Evolutionary conservation across 2,888 invertebrate species (phyloP).

Genomic region (Stenolophus ochropezus): DNA sequence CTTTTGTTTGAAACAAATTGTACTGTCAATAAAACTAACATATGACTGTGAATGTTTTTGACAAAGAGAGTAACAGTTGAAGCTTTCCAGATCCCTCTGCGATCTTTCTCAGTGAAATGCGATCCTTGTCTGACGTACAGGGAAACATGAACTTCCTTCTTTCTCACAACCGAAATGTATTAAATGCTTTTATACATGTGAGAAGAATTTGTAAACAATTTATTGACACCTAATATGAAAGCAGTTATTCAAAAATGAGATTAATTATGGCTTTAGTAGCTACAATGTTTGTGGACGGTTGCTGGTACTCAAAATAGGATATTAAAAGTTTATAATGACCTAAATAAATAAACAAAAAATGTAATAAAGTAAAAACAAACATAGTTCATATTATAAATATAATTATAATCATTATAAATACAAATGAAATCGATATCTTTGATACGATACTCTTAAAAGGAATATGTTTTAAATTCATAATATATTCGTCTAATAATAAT

Average conservation of each 20-base stretch:
- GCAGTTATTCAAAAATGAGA: slow-evolving; percentile 19
- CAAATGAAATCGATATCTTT: too few species aligned
- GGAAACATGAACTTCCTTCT: slow-evolving; percentile 23
- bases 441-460: too few species aligned
- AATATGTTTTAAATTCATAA: too few species aligned
- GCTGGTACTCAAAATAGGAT: not conserved
- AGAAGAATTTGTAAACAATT: slow-evolving; percentile 53
- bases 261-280: not conserved
- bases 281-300: not conserved
- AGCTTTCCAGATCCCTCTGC: slow-evolving; percentile 47
- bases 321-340: too few species aligned
- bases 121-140: slow-evolving; percentile 32
- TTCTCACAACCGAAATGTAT: slow-evolving; percentile 52
- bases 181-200: slow-evolving; percentile 40
- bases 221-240: slow-evolving; percentile 46
- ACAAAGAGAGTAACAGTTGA: slow-evolving; percentile 43
- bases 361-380: too few species aligned
- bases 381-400: too few species aligned
- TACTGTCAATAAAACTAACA: not conserved
- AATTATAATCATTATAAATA: too few species aligned
- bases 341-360: too few species aligned
- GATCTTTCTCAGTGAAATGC: slow-evolving; percentile 20
- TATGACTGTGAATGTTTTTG: slow-evolving; percentile 36
- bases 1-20: slow-evolving; percentile 1
- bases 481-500: too few species aligned